These are phyloP conservation scores for Gasteruption jaculator DNA, from an alignment of 2,888 invertebrate species.

Conservation along the genomic window DNA sequence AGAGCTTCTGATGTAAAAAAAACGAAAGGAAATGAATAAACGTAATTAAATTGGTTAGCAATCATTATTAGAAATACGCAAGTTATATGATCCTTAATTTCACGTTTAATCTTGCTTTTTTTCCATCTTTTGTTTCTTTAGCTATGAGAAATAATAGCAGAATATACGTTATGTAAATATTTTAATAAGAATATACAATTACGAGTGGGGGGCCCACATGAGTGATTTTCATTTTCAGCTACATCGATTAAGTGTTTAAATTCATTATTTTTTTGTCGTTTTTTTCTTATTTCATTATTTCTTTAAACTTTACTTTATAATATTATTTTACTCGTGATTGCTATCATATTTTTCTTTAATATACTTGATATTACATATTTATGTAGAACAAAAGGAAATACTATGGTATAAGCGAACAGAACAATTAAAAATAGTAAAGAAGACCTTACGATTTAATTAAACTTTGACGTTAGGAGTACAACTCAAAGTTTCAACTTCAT, in stretches of 20 bases:
- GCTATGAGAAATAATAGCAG: conserved; percentile 46
- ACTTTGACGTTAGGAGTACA: conserved; percentile 23
- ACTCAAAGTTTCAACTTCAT: conserved; percentile 15
- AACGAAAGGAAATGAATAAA: no score
- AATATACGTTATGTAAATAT: conserved; percentile 47
- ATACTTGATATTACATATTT: conserved; percentile 30
- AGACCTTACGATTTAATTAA: conserved; percentile 19
- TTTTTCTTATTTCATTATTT: conserved; percentile 28
- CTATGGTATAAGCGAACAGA: conserved; percentile 26
- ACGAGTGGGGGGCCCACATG: conserved; percentile 46
- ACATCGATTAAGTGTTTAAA: conserved; percentile 41
- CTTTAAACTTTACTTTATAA: conserved; percentile 22
- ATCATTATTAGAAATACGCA: no score
- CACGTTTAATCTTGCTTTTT: conserved; percentile 18
- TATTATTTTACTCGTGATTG: conserved; percentile 29
- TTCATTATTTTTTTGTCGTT: conserved; percentile 30
- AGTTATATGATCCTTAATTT: conserved; percentile 17
- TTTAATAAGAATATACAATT: conserved; percentile 47
- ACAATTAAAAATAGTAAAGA: conserved; percentile 16
- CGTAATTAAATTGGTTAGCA: no score
- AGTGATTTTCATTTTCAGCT: conserved; percentile 36
- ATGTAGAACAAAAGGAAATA: conserved; percentile 27
- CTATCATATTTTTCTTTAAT: conserved; percentile 31
- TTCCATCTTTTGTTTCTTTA: conserved; percentile 33
- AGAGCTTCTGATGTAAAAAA: no score